Base-by-base conservation (phyloP, 2,113 vertebrate species). In the Trogon melanurus region DNA sequence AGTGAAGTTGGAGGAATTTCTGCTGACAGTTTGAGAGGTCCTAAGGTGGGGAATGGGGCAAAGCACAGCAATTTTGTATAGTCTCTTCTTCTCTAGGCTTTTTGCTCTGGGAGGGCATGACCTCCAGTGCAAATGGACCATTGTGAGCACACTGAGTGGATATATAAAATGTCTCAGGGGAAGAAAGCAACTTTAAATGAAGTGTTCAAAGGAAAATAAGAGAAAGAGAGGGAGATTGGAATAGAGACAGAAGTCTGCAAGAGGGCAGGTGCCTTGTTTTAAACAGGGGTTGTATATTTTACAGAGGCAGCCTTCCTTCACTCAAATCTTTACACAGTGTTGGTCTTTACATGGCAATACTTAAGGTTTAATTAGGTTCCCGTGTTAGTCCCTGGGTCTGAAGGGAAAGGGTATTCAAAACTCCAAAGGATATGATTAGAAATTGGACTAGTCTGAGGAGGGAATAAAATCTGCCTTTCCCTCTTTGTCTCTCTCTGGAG, bases 281-380 rank as follows among this genome's bases (percentile, higher is more conserved):
- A 56, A 79, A 36, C 26, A 85, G 45, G 8, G 25, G 3, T 18
- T 61, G 17, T 80, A 8, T 80, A 44, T 83, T 92, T 85, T 72
- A 56, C 62, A 67, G 61, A 41, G n/a, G 20, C 57, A 84, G 50
- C 56, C 83, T 91, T n/a, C 45, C 78, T 85, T 88, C 48, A n/a
- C 19, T 58, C 81, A 82, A 15, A 45, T 64, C 54, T 66, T 70
- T 57, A 69, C 34, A 57, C 56, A 64, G 51, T 79, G 22, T 44
- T 61, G 69, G 48, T 93, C 80, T 92, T 92, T 66, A 74, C 53
- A 22, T 2, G 13, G 45, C 25, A 21, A 25, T 85, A 12, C 27
- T 93, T 88, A 89, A 29, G 8, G 69, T 87, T 97, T 95, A 92
- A 95, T 95, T 94, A 85, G 34, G 34, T 85, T 92, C 73, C 85